Conservation (phyloP, 2,888 invertebrate genomes). For the Colletes collaris region DNA sequence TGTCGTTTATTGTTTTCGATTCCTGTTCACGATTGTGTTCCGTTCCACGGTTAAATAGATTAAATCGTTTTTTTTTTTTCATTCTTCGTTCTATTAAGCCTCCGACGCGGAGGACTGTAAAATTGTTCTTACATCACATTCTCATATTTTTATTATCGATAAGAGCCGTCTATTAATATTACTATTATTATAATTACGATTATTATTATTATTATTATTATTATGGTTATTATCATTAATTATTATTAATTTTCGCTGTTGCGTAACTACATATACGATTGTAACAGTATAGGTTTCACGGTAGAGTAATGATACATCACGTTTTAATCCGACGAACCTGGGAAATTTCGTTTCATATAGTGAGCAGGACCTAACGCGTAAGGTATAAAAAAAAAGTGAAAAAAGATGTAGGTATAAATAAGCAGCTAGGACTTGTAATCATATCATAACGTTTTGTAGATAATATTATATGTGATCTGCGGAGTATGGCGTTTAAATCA, state of each 20-base stretch:
- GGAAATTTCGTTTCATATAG: slow-evolving; percentile 53
- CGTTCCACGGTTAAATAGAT: slow-evolving; percentile 40
- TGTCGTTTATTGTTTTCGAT: slow-evolving; percentile 51
- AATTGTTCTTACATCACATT: slow-evolving; percentile 67
- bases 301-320: slow-evolving; percentile 48
- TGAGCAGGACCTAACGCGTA: slow-evolving; percentile 66
- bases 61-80: slow-evolving; percentile 17
- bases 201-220: slow-evolving; percentile 48
- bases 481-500: slow-evolving; percentile 61
- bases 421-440: slow-evolving; percentile 74
- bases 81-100: slow-evolving; percentile 1
- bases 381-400: slow-evolving; percentile 26
- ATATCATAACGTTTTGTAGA: slow-evolving; percentile 75
- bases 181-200: slow-evolving; percentile 34
- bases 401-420: slow-evolving; percentile 48
- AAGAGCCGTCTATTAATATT: neutral
- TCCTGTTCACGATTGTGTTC: slow-evolving; percentile 54
- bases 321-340: slow-evolving; percentile 50
- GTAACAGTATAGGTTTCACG: slow-evolving; percentile 41
- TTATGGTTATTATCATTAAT: slow-evolving; percentile 45
- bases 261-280: slow-evolving; percentile 10
- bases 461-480: slow-evolving; percentile 57
- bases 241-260: slow-evolving; percentile 39
- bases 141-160: slow-evolving; percentile 62
- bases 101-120: slow-evolving; percentile 19